Percentiles rank a stretch among this genome's conserved stretches.
Evolutionary conservation across 1,140 invertebrate genomes (phyloP).

Genomic region (Drosophila oshimai): DNA sequence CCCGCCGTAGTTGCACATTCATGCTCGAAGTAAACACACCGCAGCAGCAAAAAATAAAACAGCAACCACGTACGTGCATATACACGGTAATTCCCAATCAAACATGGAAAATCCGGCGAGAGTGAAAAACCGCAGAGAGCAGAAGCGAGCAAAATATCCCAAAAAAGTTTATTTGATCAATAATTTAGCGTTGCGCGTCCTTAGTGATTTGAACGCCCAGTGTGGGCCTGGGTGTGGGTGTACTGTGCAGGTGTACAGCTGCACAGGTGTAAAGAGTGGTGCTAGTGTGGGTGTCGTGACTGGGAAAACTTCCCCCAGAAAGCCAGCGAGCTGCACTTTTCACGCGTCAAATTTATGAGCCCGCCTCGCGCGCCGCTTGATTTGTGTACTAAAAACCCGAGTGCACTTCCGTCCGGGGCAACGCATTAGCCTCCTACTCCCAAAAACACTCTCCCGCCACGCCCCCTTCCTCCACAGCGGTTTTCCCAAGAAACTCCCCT

Average conservation of each 20-base stretch:
- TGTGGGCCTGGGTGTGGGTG: slow-evolving; percentile 1
- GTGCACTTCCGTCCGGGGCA: slow-evolving; percentile 39
- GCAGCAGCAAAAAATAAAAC: slow-evolving; percentile 7
- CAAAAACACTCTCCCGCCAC: no score
- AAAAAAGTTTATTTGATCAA: slow-evolving; percentile 69
- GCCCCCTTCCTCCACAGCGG: background rate
- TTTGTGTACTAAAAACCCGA: slow-evolving; percentile 57
- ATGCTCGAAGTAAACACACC: slow-evolving; percentile 54
- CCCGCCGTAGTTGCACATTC: slow-evolving; percentile 60
- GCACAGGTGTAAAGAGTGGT: slow-evolving; percentile 29
- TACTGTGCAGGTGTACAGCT: slow-evolving; percentile 6
- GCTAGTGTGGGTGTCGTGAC: slow-evolving; percentile 30
- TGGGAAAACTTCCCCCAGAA: slow-evolving; percentile 32
- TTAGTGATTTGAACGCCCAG: slow-evolving; percentile 53
- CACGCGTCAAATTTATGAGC: slow-evolving; percentile 74
- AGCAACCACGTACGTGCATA: background rate
- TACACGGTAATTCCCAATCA: background rate
- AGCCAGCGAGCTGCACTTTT: slow-evolving; percentile 58
- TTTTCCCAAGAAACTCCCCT: background rate
- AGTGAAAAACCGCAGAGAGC: background rate
- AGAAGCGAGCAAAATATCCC: slow-evolving; percentile 1
- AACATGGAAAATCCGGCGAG: background rate
- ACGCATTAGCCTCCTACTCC: slow-evolving; percentile 42
- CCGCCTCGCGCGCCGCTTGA: slow-evolving; percentile 51
- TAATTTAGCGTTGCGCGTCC: slow-evolving; percentile 66